Evolutionary conservation across 2,797 vertebrate genomes (phyloP).

Genomic region (Acrocephalus scirpaceus): DNA sequence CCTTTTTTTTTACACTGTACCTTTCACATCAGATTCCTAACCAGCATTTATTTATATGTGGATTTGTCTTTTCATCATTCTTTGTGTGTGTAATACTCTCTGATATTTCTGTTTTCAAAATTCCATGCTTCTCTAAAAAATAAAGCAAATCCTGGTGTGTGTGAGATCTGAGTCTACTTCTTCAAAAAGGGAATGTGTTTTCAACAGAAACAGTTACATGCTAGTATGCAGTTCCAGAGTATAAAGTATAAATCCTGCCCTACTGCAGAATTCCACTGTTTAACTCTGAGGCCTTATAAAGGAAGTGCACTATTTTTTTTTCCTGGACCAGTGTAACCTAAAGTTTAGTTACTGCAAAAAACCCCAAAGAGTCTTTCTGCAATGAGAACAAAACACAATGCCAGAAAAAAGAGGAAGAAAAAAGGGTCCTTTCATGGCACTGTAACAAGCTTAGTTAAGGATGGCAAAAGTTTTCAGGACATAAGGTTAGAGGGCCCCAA

Average conservation of each 20-base stretch:
- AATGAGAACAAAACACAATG: neutral
- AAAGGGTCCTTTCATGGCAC: neutral
- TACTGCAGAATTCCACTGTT: neutral
- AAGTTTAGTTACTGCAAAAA: neutral
- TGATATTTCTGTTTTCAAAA: neutral
- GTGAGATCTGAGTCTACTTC: neutral
- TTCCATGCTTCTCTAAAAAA: neutral
- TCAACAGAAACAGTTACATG: neutral
- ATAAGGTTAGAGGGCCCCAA: neutral
- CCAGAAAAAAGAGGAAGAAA: neutral
- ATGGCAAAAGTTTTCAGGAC: neutral
- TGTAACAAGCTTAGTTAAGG: neutral
- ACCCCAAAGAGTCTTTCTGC: neutral
- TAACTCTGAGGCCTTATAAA: neutral
- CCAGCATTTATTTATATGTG: neutral
- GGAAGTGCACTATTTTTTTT: neutral
- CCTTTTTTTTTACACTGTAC: neutral
- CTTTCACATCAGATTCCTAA: neutral
- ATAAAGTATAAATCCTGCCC: neutral
- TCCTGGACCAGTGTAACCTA: neutral
- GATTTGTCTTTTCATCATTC: neutral
- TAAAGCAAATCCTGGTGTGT: neutral
- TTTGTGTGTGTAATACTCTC: neutral
- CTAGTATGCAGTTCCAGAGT: neutral
- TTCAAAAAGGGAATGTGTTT: neutral